These are phyloP conservation scores for Dugesia japonica DNA, from an alignment of 2,888 invertebrate genomes.

Conservation along the genomic window DNA sequence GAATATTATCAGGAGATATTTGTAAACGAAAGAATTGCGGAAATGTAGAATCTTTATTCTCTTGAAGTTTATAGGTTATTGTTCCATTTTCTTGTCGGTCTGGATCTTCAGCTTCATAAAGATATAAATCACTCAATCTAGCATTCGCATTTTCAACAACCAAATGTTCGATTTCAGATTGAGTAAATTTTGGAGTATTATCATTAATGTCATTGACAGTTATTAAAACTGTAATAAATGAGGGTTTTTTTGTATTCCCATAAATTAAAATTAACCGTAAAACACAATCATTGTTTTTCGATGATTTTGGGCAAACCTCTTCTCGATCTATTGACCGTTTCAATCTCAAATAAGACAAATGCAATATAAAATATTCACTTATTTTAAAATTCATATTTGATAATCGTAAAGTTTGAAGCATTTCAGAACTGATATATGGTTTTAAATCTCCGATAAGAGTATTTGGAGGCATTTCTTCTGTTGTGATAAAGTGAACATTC, in stretches of 20 bases:
- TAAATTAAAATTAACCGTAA: background rate
- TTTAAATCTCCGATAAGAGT: background rate
- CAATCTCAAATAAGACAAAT: background rate
- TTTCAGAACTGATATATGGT: background rate
- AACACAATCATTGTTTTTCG: background rate
- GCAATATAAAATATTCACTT: background rate
- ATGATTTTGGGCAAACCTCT: background rate
- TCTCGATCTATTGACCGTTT: background rate
- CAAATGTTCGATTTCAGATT: background rate
- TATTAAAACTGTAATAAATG: background rate
- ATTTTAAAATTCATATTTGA: conserved; percentile 9
- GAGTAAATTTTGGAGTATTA: background rate
- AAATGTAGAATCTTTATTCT: background rate
- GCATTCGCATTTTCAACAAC: background rate
- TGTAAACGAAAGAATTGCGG: background rate
- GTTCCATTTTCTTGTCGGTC: background rate
- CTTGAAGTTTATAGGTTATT: background rate
- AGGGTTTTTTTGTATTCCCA: background rate
- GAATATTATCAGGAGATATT: background rate
- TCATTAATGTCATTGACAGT: background rate
- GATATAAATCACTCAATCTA: background rate
- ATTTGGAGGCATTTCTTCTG: background rate
- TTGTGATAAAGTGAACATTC: background rate
- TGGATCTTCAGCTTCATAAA: background rate
- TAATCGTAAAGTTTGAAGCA: background rate